Conservation (phyloP, 2,888 invertebrate species). For the Synanthedon vespiformis region DNA sequence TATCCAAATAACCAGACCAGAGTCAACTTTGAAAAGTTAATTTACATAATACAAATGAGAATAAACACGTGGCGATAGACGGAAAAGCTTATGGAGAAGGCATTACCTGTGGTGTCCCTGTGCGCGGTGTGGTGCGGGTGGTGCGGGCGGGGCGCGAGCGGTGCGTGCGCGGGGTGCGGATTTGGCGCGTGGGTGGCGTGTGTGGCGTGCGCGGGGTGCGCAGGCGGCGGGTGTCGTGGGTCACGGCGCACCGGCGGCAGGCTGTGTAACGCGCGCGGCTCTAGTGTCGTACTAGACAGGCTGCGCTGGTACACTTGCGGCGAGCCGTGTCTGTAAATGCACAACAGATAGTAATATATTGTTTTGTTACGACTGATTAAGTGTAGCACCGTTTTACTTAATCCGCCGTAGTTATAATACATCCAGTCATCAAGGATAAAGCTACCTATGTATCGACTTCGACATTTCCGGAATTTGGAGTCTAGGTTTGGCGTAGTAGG, state of each 20-base stretch:
- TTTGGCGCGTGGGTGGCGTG: slow-evolving; percentile 1
- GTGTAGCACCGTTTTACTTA: no score
- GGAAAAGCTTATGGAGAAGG: slow-evolving; percentile 14
- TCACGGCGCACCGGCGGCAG: slow-evolving; percentile 66
- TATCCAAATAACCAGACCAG: no score
- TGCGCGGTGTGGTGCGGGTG: slow-evolving; percentile 44
- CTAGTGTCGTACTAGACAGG: slow-evolving; percentile 46
- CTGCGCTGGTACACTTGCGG: slow-evolving; percentile 61
- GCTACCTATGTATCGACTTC: no score
- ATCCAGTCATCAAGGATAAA: no score
- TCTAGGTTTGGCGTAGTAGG: no score
- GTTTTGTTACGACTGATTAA: no score
- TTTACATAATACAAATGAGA: no score
- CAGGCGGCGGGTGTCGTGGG: slow-evolving; percentile 17
- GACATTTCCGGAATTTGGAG: no score
- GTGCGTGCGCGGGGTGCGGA: slow-evolving; percentile 13
- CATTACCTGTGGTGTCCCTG: slow-evolving; percentile 25
- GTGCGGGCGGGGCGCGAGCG: slow-evolving; percentile 61
- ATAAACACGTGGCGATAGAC: slow-evolving; percentile 7
- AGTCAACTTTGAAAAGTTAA: no score
- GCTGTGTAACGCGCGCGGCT: slow-evolving; percentile 50
- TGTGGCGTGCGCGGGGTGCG: slow-evolving; percentile 8
- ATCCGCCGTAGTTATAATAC: no score
- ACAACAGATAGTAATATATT: no score
- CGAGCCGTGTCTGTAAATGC: slow-evolving; percentile 32